These are phyloP conservation scores for roundworm (Caenorhabditis elegans) DNA, from an alignment of 1,140 invertebrate species.

Conservation along the genomic window WBcel235 BX284603.4:3176001-3176500, in stretches of 20 bases:
- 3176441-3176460: not conserved
- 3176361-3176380: not conserved
- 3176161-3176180: conserved; percentile 33
- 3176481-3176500: not conserved
- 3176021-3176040: not conserved
- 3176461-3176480: not conserved
- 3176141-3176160: not conserved
- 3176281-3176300: too few species aligned
- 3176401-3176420: not conserved
- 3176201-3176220: conserved; percentile 19
- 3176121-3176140: conserved; percentile 23
- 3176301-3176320: not conserved
- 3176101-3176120: conserved; percentile 22
- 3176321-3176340: not conserved
- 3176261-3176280: not conserved
- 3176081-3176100: not conserved
- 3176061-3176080: conserved; percentile 35
- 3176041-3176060: conserved; percentile 29
- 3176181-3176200: conserved; percentile 12
- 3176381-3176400: not conserved
- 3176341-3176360: not conserved
- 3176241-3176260: not conserved
- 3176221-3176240: not conserved
- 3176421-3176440: too few species aligned
- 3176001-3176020: conserved; percentile 7